Percentiles rank a stretch among this genome's conserved stretches.
phyloP scores from a whole-genome alignment of 2,888 invertebrate species.

The Tipula helvola region DNA sequence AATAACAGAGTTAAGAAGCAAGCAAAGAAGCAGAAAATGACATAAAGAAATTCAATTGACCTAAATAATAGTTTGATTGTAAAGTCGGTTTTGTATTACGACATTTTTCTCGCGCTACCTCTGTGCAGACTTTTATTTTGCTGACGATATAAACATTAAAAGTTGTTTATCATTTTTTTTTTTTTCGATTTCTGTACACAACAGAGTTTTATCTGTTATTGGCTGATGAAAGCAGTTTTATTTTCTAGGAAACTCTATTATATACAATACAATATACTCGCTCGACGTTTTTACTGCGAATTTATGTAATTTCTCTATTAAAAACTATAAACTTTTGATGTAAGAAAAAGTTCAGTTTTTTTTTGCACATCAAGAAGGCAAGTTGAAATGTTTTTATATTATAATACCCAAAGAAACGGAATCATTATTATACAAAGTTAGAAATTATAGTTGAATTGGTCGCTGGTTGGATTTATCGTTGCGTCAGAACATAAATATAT shows the following conservation, averaged over 20 bases:
- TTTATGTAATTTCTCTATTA: neutral
- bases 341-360: too few relatives aligned
- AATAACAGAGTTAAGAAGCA: neutral
- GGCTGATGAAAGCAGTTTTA: neutral
- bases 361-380: too few relatives aligned
- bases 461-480: too few relatives aligned
- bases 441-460: too few relatives aligned
- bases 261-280: neutral
- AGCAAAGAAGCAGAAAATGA: neutral
- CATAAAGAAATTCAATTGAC: neutral
- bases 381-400: too few relatives aligned
- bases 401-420: too few relatives aligned
- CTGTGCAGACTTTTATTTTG: neutral
- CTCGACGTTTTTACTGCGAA: neutral
- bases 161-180: neutral
- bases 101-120: too few relatives aligned
- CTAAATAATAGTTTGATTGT: neutral
- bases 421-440: too few relatives aligned
- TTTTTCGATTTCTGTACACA: neutral
- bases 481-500: too few relatives aligned
- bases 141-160: neutral
- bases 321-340: too few relatives aligned
- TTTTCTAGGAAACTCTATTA: neutral
- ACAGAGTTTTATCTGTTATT: neutral
- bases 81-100: neutral